Base-by-base conservation (phyloP, 1,140 invertebrate genomes). In the Heterodera schachtii region DNA sequence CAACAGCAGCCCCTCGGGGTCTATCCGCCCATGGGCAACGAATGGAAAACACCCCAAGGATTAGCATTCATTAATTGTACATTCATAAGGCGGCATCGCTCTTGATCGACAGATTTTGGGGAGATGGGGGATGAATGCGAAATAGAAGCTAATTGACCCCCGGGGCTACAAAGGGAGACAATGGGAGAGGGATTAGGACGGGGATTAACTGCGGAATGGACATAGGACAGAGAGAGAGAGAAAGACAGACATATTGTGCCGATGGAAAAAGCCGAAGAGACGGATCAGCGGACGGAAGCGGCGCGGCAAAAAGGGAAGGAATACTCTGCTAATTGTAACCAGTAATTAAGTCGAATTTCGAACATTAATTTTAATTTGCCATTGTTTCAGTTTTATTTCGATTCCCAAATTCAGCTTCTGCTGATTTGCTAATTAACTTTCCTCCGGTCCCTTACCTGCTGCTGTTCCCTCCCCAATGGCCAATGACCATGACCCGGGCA, bases 51-150 rank as follows among this genome's bases (percentile, higher is more conserved):
- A 71, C 31, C 69, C 69, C 69, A 19, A 5, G 69, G 69, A 71
- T 71, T 71, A 71, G 69, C 69, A 11, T 21, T 46, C 69, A 71
- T 71, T 46, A 71, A 71, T 71, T n/a, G 69, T n/a, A 41, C 69
- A 71, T 71, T 71, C 69, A 43, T 71, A 46, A 43, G 69, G 44
- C 44, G 69, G 69, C 69, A 19, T 41, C 69, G 69, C 69, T 71
- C 44, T 71, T 71, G 69, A 46, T 46, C 44, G 69, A 46, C 41
- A 41, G 44, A 71, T 71, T 41, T 71, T 71, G 69, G 9, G 41
- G 8, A 6, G n/a, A 5, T 8, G 8, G 69, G 69, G 9, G 19
- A 41, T 31, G 69, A 46, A 13, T 46, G 31, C 16, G 69, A 41
- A 11, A 71, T 71, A 11, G 11, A 71, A 41, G 16, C 57, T 71